Evolutionary conservation across 2,113 vertebrate genomes (phyloP).

Genomic region (Hippolais icterina): DNA sequence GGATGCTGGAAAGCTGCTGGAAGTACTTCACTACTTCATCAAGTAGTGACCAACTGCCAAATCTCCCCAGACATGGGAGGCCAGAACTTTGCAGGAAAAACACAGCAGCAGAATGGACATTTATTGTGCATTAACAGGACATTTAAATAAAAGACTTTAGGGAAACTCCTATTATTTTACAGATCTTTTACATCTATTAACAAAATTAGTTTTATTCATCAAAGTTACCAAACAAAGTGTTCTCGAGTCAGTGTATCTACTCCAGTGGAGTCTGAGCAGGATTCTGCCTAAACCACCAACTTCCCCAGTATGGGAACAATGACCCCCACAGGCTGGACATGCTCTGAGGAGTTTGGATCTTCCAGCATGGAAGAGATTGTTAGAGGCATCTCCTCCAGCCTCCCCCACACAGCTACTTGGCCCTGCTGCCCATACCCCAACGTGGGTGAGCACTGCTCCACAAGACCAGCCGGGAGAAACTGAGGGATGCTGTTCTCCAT

Average conservation of each 20-base stretch:
- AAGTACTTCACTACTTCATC: neutral
- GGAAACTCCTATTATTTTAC: neutral
- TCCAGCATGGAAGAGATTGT: neutral
- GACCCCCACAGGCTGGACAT: neutral
- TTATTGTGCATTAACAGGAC: neutral
- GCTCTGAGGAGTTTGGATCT: neutral
- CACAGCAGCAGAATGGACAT: neutral
- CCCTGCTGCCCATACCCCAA: neutral
- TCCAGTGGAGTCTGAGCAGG: neutral
- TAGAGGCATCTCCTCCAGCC: neutral
- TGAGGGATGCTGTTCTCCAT: neutral
- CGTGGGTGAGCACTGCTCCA: accelerated
- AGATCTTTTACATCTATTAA: neutral
- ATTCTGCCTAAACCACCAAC: neutral
- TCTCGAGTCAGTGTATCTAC: neutral
- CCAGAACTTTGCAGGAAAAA: neutral
- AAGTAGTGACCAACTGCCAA: neutral
- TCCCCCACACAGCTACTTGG: neutral
- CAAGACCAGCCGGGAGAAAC: neutral
- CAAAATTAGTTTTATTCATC: neutral
- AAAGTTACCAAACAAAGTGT: neutral
- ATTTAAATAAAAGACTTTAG: neutral
- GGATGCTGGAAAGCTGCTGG: neutral
- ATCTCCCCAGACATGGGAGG: neutral
- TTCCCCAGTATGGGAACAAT: neutral